These are phyloP conservation scores for Cololabis saira DNA, from an alignment of 2,113 vertebrate genomes.

Conservation along the genomic window DNA sequence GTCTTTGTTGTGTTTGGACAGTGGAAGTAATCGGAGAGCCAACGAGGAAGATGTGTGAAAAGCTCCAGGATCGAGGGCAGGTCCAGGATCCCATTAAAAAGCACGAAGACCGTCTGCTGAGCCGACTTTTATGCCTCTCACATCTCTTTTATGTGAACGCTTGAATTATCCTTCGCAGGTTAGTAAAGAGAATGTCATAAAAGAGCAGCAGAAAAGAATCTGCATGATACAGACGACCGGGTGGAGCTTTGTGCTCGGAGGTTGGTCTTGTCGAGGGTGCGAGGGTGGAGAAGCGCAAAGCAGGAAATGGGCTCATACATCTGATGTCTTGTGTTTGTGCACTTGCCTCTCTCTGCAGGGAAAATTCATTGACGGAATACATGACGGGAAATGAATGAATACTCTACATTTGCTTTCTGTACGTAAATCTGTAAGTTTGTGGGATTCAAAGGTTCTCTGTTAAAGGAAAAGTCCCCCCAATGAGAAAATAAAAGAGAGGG, in stretches of 20 bases:
- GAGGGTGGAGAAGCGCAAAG: constrained; percentile 42
- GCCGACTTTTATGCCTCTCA: constrained; percentile 75
- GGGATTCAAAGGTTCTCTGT: too few relatives aligned
- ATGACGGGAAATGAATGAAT: too few relatives aligned
- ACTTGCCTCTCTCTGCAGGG: background rate
- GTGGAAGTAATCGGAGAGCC: constrained; percentile 82
- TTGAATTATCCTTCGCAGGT: constrained; percentile 64
- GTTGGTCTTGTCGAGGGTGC: constrained; percentile 54
- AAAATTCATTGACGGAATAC: background rate
- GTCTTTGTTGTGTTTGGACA: constrained; percentile 82
- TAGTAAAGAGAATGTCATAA: constrained; percentile 65
- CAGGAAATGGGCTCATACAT: constrained; percentile 25
- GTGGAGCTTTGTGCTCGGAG: constrained; percentile 43
- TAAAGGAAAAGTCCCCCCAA: too few relatives aligned
- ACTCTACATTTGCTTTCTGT: too few relatives aligned
- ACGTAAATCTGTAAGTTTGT: too few relatives aligned
- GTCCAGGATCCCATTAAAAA: constrained; percentile 77
- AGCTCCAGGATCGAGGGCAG: constrained; percentile 72
- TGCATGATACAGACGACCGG: constrained; percentile 46
- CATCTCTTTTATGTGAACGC: constrained; percentile 80
- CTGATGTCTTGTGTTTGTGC: background rate
- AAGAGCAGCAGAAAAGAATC: constrained; percentile 49
- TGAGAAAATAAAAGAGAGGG: too few relatives aligned
- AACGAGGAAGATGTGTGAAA: constrained; percentile 81
- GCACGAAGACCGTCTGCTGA: constrained; percentile 65